phyloP scores from a whole-genome alignment of 2,113 vertebrate species.

The Lampris megalopsis region DNA sequence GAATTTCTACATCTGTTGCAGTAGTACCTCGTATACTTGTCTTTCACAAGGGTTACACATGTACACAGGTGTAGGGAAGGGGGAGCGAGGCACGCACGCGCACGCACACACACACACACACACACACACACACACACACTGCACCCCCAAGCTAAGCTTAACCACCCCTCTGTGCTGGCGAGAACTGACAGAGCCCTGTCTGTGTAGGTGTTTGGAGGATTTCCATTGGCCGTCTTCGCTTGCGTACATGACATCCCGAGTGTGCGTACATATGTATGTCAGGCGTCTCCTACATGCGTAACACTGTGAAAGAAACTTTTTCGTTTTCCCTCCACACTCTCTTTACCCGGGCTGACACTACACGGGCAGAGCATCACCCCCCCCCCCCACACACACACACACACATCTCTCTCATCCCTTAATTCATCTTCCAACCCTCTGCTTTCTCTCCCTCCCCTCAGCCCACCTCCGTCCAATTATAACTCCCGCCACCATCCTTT shows the following conservation, averaged over 20 bases:
- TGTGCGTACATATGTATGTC: conserved; percentile 37
- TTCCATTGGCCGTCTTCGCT: conserved; percentile 57
- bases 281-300: conserved; percentile 27
- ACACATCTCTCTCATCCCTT: conserved; percentile 60
- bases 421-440: conserved; percentile 73
- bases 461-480: conserved; percentile 77
- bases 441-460: conserved; percentile 71
- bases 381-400: conserved; percentile 49
- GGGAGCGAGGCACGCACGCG: background rate
- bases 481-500: conserved; percentile 73
- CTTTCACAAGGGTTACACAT: too few relatives aligned
- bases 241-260: conserved; percentile 45
- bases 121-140: too few relatives aligned
- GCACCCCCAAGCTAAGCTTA: conserved; percentile 35
- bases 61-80: too few relatives aligned
- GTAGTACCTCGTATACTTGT: too few relatives aligned
- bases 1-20: too few relatives aligned
- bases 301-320: conserved; percentile 68
- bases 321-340: conserved; percentile 14
- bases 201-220: conserved; percentile 73
- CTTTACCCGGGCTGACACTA: conserved; percentile 39
- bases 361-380: conserved; percentile 31
- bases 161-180: conserved; percentile 48
- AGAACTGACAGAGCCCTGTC: conserved; percentile 50
- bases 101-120: too few relatives aligned